Conservation (phyloP, 2,113 vertebrate species). For the Dendrocopos noguchii region DNA sequence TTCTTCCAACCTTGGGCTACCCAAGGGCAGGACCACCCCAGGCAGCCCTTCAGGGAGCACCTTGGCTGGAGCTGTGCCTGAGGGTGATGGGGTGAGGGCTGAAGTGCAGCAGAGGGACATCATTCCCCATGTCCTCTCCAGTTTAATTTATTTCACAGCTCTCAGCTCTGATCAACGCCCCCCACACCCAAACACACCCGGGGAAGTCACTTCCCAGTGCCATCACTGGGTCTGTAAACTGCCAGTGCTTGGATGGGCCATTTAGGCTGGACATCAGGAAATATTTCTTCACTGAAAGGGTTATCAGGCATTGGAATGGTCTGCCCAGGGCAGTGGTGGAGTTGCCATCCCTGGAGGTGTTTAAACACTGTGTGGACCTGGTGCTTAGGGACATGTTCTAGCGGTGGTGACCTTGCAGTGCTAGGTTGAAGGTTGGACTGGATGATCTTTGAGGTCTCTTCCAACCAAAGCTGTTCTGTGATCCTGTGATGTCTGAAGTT, state of each 20-base stretch:
- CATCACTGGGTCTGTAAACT: fast-evolving
- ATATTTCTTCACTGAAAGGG: no score
- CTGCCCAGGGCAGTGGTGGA: no score
- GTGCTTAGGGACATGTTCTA: no score
- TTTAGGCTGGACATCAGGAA: no score
- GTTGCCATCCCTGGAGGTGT: no score
- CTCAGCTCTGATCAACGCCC: background rate
- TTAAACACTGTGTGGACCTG: no score
- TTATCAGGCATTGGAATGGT: no score
- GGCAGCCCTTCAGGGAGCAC: background rate
- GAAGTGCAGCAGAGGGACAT: fast-evolving
- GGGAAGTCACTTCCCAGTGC: background rate
- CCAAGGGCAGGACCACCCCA: fast-evolving
- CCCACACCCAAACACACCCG: background rate
- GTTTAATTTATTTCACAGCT: fast-evolving
- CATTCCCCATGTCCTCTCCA: background rate
- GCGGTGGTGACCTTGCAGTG: no score
- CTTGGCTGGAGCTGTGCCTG: background rate
- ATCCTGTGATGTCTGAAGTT: fast-evolving
- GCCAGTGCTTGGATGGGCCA: background rate
- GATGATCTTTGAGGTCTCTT: no score
- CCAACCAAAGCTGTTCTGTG: background rate
- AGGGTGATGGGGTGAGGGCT: background rate
- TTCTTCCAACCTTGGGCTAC: background rate
- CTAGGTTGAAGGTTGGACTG: no score